These are phyloP conservation scores for Ophioninae sp. DNA, from an alignment of 2,888 invertebrate genomes.

Conservation along the genomic window DNA sequence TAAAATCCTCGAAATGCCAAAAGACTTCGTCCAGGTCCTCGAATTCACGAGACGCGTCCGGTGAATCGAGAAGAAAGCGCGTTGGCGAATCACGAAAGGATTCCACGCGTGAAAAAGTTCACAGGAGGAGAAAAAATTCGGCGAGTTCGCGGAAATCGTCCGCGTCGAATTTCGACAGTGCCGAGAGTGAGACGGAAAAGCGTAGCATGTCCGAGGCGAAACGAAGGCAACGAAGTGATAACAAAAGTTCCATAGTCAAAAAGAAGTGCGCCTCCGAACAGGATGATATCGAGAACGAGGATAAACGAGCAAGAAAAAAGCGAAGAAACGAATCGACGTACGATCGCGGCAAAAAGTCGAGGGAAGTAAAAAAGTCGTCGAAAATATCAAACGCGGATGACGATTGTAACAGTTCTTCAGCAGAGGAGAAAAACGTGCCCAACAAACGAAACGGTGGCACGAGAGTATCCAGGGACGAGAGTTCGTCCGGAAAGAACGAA, in stretches of 20 bases:
- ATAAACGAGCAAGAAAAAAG: background rate
- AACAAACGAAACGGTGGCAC: background rate
- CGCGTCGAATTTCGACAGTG: background rate
- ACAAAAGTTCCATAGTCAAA: background rate
- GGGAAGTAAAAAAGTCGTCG: background rate
- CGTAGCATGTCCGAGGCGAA: background rate
- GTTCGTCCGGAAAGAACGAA: background rate
- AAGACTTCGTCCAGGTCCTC: background rate
- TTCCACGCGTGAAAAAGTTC: background rate
- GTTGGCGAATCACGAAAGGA: background rate
- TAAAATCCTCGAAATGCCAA: background rate
- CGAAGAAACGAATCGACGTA: background rate
- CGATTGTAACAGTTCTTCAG: background rate
- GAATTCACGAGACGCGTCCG: background rate
- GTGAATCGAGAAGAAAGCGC: background rate
- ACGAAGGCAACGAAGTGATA: slow-evolving; percentile 16
- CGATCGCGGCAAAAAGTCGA: background rate
- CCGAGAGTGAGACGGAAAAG: slow-evolving; percentile 22
- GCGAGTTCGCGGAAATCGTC: background rate
- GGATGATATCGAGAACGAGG: slow-evolving; percentile 25
- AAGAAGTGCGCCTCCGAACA: slow-evolving; percentile 4
- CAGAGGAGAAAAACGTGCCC: background rate
- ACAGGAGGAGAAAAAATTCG: background rate
- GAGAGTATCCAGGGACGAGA: background rate
- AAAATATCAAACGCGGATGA: background rate